Evolutionary conservation across 53 echinoderm and acorn worm genomes (phyloP).

Genomic region (Glandiceps talaboti): DNA sequence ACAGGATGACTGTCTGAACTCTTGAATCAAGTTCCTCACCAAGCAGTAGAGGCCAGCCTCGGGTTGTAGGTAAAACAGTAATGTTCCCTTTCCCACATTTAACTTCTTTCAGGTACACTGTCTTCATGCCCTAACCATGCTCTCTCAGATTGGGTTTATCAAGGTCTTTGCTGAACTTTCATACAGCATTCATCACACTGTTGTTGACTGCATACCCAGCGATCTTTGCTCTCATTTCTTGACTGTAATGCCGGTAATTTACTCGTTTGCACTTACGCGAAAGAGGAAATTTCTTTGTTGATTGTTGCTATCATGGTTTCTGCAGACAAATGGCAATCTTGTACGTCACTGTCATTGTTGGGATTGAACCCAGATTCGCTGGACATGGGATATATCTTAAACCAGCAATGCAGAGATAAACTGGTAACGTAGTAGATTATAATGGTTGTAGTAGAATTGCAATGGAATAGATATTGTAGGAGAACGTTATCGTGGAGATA

Average conservation of each 20-base stretch:
- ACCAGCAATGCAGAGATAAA: no score
- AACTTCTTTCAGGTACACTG: background rate
- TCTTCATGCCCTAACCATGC: background rate
- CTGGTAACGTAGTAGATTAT: no score
- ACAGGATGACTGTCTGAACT: background rate
- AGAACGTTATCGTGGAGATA: no score
- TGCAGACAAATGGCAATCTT: background rate
- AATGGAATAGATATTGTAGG: no score
- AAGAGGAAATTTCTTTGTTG: background rate
- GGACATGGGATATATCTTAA: no score
- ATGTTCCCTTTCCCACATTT: background rate
- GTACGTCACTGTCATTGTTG: background rate
- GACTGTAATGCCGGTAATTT: background rate
- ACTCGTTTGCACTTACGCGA: background rate
- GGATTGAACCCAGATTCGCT: no score
- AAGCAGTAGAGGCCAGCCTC: background rate
- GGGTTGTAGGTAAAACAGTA: background rate
- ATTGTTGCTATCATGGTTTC: background rate
- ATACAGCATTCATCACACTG: background rate
- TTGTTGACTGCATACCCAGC: background rate
- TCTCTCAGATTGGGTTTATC: background rate
- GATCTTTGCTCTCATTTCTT: background rate
- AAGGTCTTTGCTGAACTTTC: background rate
- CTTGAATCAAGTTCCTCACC: background rate
- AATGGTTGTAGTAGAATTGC: no score